phyloP scores from a whole-genome alignment of 1,140 invertebrate genomes.

The Polyergus mexicanus region DNA sequence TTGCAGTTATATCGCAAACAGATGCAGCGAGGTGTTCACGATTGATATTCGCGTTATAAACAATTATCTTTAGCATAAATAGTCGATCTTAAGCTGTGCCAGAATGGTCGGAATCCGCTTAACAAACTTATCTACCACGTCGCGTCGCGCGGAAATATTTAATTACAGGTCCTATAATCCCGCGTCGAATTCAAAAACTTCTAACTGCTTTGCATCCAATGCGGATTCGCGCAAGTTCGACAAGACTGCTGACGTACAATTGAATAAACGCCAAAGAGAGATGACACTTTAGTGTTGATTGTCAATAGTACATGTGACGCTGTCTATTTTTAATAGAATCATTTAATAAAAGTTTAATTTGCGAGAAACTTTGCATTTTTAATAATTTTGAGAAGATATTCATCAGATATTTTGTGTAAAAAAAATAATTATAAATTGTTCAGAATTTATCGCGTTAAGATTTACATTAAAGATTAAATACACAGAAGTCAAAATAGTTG shows the following conservation, averaged over 20 bases:
- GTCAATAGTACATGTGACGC: background rate
- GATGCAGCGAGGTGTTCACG: background rate
- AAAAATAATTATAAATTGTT: background rate
- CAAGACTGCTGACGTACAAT: background rate
- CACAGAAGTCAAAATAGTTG: background rate
- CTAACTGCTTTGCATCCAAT: background rate
- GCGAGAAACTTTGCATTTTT: background rate
- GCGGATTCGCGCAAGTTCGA: background rate
- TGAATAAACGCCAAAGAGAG: background rate
- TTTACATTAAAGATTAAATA: background rate
- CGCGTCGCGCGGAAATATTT: slow-evolving; percentile 55
- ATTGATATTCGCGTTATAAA: slow-evolving; percentile 33
- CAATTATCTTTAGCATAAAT: slow-evolving; percentile 48
- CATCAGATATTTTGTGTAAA: background rate
- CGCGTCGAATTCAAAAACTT: slow-evolving; percentile 26
- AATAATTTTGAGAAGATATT: background rate
- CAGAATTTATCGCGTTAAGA: background rate
- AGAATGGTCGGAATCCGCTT: slow-evolving; percentile 56
- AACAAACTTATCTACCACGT: slow-evolving; percentile 59
- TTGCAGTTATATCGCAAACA: background rate
- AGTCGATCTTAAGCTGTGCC: slow-evolving; percentile 40
- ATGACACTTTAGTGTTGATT: slow-evolving; percentile 19
- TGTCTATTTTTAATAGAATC: slow-evolving; percentile 13
- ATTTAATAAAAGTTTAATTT: background rate
- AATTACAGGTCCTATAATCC: slow-evolving; percentile 52